Evolutionary conservation across 2,797 vertebrate genomes (phyloP).

Genomic region (Xyrichtys novacula): DNA sequence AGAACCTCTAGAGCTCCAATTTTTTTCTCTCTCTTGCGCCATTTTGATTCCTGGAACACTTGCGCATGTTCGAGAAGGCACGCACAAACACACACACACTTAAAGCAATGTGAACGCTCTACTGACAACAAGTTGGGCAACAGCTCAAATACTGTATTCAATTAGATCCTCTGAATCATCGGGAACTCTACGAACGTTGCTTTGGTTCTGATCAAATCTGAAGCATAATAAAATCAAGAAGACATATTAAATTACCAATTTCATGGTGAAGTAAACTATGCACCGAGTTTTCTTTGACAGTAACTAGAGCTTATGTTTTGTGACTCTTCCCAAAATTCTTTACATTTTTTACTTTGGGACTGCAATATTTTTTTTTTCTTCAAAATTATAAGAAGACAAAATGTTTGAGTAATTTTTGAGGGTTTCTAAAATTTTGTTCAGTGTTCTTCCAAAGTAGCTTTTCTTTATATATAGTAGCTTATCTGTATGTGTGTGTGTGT

Average conservation of each 20-base stretch:
- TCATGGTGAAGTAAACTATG: conserved; percentile 41
- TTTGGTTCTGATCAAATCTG: conserved; percentile 54
- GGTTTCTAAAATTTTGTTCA: not conserved
- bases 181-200: conserved; percentile 19
- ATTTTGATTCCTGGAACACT: conserved; percentile 80
- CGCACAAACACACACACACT: conserved; percentile 9
- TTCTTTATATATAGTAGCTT: too few species aligned
- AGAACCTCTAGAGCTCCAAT: conserved; percentile 54
- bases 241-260: conserved; percentile 30
- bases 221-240: conserved; percentile 26
- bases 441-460: too few species aligned
- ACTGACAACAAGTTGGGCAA: conserved; percentile 73
- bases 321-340: conserved; percentile 20
- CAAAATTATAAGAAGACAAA: too few species aligned
- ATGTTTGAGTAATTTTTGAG: too few species aligned
- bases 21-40: conserved; percentile 61
- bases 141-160: conserved; percentile 66
- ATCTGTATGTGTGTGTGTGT: too few species aligned
- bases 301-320: conserved; percentile 40
- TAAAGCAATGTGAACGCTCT: conserved; percentile 41
- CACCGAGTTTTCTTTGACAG: conserved; percentile 4
- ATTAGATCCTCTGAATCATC: conserved; percentile 53
- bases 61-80: conserved; percentile 13
- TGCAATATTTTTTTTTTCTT: too few species aligned
- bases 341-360: conserved; percentile 5